Evolutionary conservation across 2,113 vertebrate species (phyloP).

Genomic region (Plectropomus leopardus): DNA sequence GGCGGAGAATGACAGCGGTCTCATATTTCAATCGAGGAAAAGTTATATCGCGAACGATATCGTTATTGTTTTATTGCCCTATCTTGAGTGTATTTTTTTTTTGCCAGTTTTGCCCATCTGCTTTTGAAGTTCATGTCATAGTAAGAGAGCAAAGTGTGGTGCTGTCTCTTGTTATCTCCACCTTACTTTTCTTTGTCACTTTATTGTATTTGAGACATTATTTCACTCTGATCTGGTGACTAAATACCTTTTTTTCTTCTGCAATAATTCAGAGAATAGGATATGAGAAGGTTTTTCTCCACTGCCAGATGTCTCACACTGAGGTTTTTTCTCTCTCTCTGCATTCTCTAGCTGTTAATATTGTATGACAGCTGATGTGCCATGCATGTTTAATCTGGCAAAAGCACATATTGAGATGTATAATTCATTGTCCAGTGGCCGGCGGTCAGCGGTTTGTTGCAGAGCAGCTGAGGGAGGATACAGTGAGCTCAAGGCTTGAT

Average conservation of each 20-base stretch:
- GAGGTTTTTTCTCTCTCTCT: slow-evolving; percentile 29
- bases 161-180: neutral
- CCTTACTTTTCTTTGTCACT: too few species aligned
- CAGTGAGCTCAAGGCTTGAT: neutral
- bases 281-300: neutral
- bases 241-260: neutral
- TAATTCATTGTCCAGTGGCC: slow-evolving; percentile 68
- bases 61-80: too few species aligned
- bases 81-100: neutral
- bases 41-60: too few species aligned
- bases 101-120: too few species aligned
- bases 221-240: neutral
- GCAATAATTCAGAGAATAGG: neutral
- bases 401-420: slow-evolving; percentile 60
- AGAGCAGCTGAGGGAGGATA: neutral
- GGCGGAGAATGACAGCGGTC: too few species aligned
- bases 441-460: slow-evolving; percentile 10
- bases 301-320: neutral
- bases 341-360: slow-evolving; percentile 66
- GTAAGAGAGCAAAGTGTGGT: neutral
- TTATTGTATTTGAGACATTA: neutral
- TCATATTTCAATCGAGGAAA: too few species aligned
- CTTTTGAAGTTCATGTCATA: too few species aligned
- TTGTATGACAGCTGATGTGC: slow-evolving; percentile 73
- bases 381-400: slow-evolving; percentile 62